Evolutionary conservation across 2,888 invertebrate species (phyloP), one percentile per base, ranked within the genome.

Genomic region (Lasioglossum villosulum): DNA sequence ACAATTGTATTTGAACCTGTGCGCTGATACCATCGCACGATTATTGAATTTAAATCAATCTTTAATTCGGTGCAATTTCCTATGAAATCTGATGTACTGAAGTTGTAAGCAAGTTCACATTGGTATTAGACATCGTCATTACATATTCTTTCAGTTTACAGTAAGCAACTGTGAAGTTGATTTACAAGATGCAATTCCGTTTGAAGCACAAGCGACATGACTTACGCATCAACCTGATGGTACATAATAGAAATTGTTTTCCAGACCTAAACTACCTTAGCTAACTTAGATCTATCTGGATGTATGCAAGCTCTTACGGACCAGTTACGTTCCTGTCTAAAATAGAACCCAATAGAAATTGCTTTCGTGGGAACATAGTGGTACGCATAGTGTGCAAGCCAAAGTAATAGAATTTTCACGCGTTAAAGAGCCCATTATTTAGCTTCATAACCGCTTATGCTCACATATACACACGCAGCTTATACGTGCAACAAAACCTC

Each of bases 371-470:
- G 6, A 34, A 34, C 56, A 12, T 42, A 59, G 42, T 42, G 16
- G 59, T 23, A 12, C n/a, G 34, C 48, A 52, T 23, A 27, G 42
- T 23, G 66, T 34, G 66, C 66, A 37, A 66, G 66, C 66, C 23
- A 39, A 71, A 71, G 71, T 72, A 78, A 78, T 71, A 34, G 59
- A 78, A 72, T 59, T 78, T 42, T 71, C 78, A 52, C 30, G 23
- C 56, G 56, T 59, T 71, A 78, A 72, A 59, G 71, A 39, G 59
- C 39, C 19, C 48, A n/a, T 72, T 56, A 72, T 78, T 42, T 72
- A 72, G 70, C 68, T 68, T 63, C 48, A 68, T 77, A 77, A 77
- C 68, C 71, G 23, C 30, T 23, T 72, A 72, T n/a, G 19, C 39
- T 34, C n/a, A 16, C 37, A 39, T 42, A 72, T 71, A 30, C 16